Conservation (phyloP, 2,888 invertebrate species). For the Ophion slaviceki region DNA sequence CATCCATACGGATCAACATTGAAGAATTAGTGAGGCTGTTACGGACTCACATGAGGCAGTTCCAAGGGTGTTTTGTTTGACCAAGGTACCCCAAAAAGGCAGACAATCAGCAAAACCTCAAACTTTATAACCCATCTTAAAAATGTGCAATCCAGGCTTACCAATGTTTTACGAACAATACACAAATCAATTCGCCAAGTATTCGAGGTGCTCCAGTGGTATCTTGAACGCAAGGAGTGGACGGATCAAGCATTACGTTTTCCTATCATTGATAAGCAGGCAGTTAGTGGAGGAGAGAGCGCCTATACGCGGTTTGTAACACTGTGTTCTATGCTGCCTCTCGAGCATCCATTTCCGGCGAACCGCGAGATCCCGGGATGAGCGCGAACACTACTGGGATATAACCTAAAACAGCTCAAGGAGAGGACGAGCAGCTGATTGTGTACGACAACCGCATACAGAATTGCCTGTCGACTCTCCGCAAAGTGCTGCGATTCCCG, state of each 20-base stretch:
- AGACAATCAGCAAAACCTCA: background rate
- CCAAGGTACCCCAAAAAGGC: background rate
- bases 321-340: slow-evolving; percentile 33
- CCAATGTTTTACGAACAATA: background rate
- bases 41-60: background rate
- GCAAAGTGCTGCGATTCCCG: slow-evolving; percentile 37
- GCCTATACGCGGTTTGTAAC: slow-evolving; percentile 8
- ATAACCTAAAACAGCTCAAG: slow-evolving; percentile 38
- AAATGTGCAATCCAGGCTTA: background rate
- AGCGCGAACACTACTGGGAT: slow-evolving; percentile 47
- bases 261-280: slow-evolving; percentile 26
- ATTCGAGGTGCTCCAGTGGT: background rate
- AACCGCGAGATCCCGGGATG: slow-evolving; percentile 61
- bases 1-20: no score
- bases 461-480: slow-evolving; percentile 61
- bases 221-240: background rate
- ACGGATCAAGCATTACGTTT: background rate
- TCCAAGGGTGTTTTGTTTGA: no score
- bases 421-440: slow-evolving; percentile 45
- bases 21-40: no score
- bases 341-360: slow-evolving; percentile 62
- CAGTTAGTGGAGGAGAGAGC: background rate
- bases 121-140: background rate
- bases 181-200: background rate
- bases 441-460: slow-evolving; percentile 63